Evolutionary conservation across 2,888 invertebrate genomes (phyloP), one percentile per base, ranked within the genome.

Genomic region (Ophion obscuratus): DNA sequence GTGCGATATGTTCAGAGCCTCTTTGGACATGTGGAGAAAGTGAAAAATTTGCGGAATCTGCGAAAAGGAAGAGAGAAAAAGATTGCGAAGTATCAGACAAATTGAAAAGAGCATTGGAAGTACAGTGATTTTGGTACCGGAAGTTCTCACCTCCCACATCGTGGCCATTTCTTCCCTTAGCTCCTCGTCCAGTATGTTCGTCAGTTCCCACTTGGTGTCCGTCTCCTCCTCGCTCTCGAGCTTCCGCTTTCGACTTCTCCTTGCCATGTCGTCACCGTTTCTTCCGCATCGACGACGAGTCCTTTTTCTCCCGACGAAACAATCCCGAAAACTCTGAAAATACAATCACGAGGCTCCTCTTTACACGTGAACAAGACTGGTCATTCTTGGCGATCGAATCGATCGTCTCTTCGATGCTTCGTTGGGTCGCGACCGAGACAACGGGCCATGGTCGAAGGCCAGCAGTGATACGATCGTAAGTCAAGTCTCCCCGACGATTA

Each of bases 21-120:
- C 94, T 88, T 94, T 94, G 31, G 95, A 94, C 81, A 96, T 91
- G 89, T 94, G 94, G 14, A 96, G 92, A 90, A 96, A 96, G 87
- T 95, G 95, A 31, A 95, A 95, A 83, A 96, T 95, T 91, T 95
- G 95, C 11, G 95, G 95, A 31, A 96, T 91, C 95, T 96, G 91
- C 31, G 93, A 67, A 9, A 61, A 71, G 75, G 80, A 27, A 93
- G 89, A 64, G 7, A 61, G 67, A 75, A 79, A 68, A 0, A 75
- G 4, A 61, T 70, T 53, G n/a, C 11, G 10, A 31, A 17, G 53
- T 31, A 14, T 31, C 24, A 53, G n/a, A 62, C 1, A 7, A 27
- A 40, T 14, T 24, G 0, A 27, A 27, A 4, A 24, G 6, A 75
- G 17, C 17, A 61, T 7, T 9, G 24, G 3, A 62, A 20, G 31